Percentiles rank a stretch among this genome's conserved stretches.
phyloP scores from a whole-genome alignment of 1,140 invertebrate genomes.

The Acromyrmex charruanus region DNA sequence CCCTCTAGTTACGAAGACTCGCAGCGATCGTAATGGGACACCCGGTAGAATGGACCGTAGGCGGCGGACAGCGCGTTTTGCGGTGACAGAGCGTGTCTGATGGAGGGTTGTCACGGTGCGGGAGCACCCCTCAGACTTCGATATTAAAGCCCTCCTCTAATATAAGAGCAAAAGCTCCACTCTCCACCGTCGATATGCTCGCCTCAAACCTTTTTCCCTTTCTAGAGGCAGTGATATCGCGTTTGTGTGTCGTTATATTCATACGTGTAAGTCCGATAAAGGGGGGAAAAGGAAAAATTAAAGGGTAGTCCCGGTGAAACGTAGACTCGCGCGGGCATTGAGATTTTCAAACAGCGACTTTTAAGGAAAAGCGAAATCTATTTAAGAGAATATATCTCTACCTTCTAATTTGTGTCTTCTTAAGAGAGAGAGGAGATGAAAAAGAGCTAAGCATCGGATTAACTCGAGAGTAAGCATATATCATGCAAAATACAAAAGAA shows the following conservation, averaged over 20 bases:
- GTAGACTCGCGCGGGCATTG: neutral
- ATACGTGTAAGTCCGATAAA: slow-evolving; percentile 52
- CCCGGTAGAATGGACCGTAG: slow-evolving; percentile 73
- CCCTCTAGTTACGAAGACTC: slow-evolving; percentile 60
- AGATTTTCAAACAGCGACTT: slow-evolving; percentile 29
- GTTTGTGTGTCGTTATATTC: slow-evolving; percentile 65
- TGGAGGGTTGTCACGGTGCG: slow-evolving; percentile 83
- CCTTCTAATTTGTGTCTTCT: slow-evolving; percentile 49
- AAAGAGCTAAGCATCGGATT: slow-evolving; percentile 40
- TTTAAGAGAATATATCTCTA: slow-evolving; percentile 44
- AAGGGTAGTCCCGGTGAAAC: slow-evolving; percentile 25
- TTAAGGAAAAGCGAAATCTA: slow-evolving; percentile 4
- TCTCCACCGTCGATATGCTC: slow-evolving; percentile 79
- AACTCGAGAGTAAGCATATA: slow-evolving; percentile 16
- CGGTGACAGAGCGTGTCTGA: slow-evolving; percentile 86
- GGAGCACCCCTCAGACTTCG: slow-evolving; percentile 83
- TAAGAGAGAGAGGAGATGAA: neutral
- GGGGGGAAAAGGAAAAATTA: slow-evolving; percentile 1
- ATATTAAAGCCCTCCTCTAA: slow-evolving; percentile 84
- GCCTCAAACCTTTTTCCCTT: slow-evolving; percentile 65
- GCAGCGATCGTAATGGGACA: slow-evolving; percentile 71
- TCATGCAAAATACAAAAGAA: neutral
- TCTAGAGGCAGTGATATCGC: slow-evolving; percentile 65
- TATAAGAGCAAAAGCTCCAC: slow-evolving; percentile 83
- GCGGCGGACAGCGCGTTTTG: slow-evolving; percentile 83